Evolutionary conservation across 2,113 vertebrate species (phyloP).

Genomic region (Ancistrus triradiatus): DNA sequence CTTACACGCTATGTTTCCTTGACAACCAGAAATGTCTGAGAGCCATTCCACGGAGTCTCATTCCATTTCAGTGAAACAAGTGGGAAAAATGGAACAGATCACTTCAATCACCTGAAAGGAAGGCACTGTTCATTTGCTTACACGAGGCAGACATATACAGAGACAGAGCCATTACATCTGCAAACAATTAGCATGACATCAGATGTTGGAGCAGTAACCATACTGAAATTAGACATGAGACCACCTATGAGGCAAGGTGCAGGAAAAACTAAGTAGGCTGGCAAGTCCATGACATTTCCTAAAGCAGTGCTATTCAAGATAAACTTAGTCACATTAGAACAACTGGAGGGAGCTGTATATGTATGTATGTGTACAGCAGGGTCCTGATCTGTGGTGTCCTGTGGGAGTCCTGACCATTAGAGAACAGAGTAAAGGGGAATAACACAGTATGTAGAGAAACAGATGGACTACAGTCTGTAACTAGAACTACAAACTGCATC

Average conservation of each 20-base stretch:
- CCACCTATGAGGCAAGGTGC: slow-evolving; percentile 36
- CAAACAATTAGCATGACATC: slow-evolving; percentile 49
- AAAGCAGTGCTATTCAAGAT: too few species aligned
- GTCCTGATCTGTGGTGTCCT: too few species aligned
- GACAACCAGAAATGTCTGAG: slow-evolving; percentile 41
- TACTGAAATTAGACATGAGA: slow-evolving; percentile 28
- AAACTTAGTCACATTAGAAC: too few species aligned
- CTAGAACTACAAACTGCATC: too few species aligned
- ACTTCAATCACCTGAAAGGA: slow-evolving; percentile 21
- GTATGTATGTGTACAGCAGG: too few species aligned
- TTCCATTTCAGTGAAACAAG: slow-evolving; percentile 41
- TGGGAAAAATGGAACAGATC: slow-evolving; percentile 31
- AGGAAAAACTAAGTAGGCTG: slow-evolving; percentile 4
- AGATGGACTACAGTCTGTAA: too few species aligned
- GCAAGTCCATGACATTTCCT: slow-evolving; percentile 19
- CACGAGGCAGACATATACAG: neutral
- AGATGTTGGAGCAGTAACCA: slow-evolving; percentile 31
- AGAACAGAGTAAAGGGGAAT: too few species aligned
- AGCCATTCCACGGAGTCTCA: slow-evolving; percentile 26
- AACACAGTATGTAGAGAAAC: too few species aligned
- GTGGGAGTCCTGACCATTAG: too few species aligned
- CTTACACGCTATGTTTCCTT: slow-evolving; percentile 45
- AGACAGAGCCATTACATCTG: slow-evolving; percentile 43
- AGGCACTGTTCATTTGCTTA: slow-evolving; percentile 35
- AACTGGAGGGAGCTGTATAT: too few species aligned